Percentiles rank a stretch among this genome's conserved stretches.
phyloP scores from a whole-genome alignment of 2,888 invertebrate genomes.

The Bombylius major region DNA sequence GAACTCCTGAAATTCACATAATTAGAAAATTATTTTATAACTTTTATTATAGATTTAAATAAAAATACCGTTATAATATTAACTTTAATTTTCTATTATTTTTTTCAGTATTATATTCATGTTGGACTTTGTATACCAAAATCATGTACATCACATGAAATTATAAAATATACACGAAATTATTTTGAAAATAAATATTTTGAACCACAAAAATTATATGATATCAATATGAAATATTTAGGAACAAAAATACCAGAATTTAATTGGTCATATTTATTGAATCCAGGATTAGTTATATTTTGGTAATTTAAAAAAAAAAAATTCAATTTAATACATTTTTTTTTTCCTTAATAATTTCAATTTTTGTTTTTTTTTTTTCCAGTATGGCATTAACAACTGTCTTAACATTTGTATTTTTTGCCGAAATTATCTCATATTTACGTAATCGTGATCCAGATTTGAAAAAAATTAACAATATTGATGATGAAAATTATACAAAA shows the following conservation, averaged over 20 bases:
- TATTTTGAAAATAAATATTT: constrained; percentile 25
- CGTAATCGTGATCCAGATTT: constrained; percentile 9
- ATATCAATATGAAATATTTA: constrained; percentile 23
- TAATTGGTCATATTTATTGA: constrained; percentile 20
- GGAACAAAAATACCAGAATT: constrained; percentile 23
- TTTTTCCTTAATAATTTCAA: too few relatives aligned
- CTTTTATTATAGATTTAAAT: too few relatives aligned
- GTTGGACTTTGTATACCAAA: constrained; percentile 38
- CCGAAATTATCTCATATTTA: constrained; percentile 18
- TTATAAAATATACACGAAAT: constrained; percentile 20
- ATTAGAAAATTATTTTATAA: too few relatives aligned
- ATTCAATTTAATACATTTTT: too few relatives aligned
- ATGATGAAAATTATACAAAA: constrained; percentile 1
- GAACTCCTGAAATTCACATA: too few relatives aligned
- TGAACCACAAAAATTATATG: constrained; percentile 25
- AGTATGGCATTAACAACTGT: constrained; percentile 3
- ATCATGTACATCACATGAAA: constrained; percentile 29
- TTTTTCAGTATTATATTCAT: constrained; percentile 25
- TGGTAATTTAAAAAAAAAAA: constrained; percentile 17
- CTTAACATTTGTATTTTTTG: constrained; percentile 15
- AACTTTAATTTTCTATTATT: not conserved
- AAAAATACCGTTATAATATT: too few relatives aligned
- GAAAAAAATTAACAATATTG: constrained; percentile 3
- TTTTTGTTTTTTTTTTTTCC: not conserved
- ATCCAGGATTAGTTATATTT: constrained; percentile 19